These are phyloP conservation scores for Drosophila mayri DNA, from an alignment of 1,140 invertebrate genomes.

Conservation along the genomic window DNA sequence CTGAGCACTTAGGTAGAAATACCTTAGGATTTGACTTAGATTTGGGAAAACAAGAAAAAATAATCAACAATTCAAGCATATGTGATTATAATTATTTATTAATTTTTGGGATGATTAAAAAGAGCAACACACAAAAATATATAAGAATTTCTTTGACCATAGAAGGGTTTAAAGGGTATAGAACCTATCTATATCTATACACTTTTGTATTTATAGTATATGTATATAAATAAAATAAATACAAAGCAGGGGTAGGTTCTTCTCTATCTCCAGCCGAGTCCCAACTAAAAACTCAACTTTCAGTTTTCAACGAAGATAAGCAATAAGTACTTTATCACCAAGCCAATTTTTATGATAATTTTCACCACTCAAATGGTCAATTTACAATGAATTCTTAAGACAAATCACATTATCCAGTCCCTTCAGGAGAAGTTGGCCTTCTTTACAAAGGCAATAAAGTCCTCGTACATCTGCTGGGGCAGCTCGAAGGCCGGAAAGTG, in stretches of 20 bases:
- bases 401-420: conserved; percentile 1
- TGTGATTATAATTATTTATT: not conserved
- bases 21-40: not conserved
- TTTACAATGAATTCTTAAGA: conserved; percentile 18
- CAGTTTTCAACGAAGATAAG: conserved; percentile 35
- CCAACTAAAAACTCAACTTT: conserved; percentile 25
- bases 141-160: not conserved
- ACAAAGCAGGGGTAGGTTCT: not conserved
- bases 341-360: conserved; percentile 14
- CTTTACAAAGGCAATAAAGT: conserved; percentile 85
- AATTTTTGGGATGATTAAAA: not conserved
- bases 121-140: too few relatives aligned
- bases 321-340: conserved; percentile 15
- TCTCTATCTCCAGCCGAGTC: not conserved
- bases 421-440: conserved; percentile 49
- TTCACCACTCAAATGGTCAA: conserved; percentile 8
- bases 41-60: not conserved
- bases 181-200: conserved; percentile 20
- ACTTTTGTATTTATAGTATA: not conserved
- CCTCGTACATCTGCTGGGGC: conserved; percentile 89
- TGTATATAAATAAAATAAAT: conserved; percentile 12
- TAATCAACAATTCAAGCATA: not conserved
- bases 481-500: conserved; percentile 95
- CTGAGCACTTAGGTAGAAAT: conserved; percentile 13
- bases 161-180: too few relatives aligned